Evolutionary conservation across 2,797 vertebrate genomes (phyloP), one percentile per base, ranked within the genome.

Genomic region (Rhodeus uyekii): DNA sequence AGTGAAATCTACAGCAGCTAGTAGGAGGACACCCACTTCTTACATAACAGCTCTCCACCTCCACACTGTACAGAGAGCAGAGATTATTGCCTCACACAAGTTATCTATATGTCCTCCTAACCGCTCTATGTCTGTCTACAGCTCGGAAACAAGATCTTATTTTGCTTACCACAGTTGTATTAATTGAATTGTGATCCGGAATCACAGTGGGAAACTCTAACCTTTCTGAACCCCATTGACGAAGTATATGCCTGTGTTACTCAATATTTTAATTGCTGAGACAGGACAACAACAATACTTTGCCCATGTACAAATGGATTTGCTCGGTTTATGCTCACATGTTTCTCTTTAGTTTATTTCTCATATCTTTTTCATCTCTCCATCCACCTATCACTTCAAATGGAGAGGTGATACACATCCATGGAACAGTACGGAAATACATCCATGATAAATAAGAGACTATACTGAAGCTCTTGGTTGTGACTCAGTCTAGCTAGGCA

Each of bases 31-130:
- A 89, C 89, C 89, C 86, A 87, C 89, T 90, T 89, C 87, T 93
- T 94, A 92, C 89, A 90, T 93, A 92, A 94, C 90, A 92, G 87
- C 90, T 84, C 88, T 85, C 91, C 91, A 90, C 92, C 93, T 92
- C 92, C 93, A 89, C 91, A 89, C 53, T 50, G 60, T 53, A 36
- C 82, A 74, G 55, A 80, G 88, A 64, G 36, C 84, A 86, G 88
- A 87, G 89, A 88, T 88, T 91, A 87, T 91, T 78, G 12, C 76
- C 58, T 61, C 87, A 87, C 88, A 87, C 4, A 69, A 74, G 86
- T 90, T 89, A 90, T 90, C 74, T 89, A 36, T 34, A 48, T 19
- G 76, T 68, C 72, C 53, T 80, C 76, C 68, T 63, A 80, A 61
- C 64, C 18, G 12, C 61, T 71, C 42, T n/a, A 38, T 75, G 61